These are phyloP conservation scores for Rhamnusium bicolor DNA, from an alignment of 2,888 invertebrate genomes.

Conservation along the genomic window DNA sequence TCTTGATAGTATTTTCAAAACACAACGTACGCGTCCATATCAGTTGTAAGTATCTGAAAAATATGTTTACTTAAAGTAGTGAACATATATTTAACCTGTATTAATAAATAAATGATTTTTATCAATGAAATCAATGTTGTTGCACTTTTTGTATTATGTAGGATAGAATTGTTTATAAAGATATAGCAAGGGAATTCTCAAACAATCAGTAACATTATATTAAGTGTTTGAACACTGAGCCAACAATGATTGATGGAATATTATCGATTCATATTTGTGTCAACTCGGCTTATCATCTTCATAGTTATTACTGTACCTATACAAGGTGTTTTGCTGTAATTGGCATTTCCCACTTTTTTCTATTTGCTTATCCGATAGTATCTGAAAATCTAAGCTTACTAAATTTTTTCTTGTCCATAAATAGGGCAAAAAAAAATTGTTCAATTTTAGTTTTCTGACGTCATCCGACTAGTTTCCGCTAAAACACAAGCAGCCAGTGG, in stretches of 20 bases:
- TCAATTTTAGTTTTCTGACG: too few relatives aligned
- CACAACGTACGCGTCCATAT: neutral
- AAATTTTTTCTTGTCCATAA: too few relatives aligned
- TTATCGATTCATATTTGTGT: too few relatives aligned
- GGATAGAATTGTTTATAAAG: neutral
- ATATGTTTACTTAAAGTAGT: neutral
- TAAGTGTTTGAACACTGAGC: neutral
- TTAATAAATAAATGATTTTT: slow-evolving; percentile 1
- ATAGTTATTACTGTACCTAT: too few relatives aligned
- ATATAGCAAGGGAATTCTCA: neutral
- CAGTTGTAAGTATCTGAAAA: neutral
- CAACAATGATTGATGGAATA: neutral
- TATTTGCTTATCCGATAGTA: too few relatives aligned
- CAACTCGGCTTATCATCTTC: too few relatives aligned
- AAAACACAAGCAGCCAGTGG: too few relatives aligned
- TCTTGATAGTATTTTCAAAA: slow-evolving; percentile 13
- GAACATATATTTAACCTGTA: neutral
- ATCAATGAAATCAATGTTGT: slow-evolving; percentile 39
- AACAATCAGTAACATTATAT: neutral
- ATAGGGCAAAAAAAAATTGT: too few relatives aligned
- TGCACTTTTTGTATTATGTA: neutral
- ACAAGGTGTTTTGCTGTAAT: too few relatives aligned
- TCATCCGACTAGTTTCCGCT: too few relatives aligned
- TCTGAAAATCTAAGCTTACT: too few relatives aligned
- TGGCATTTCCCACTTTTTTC: too few relatives aligned